A percentile compares a stretch with the other conserved stretches of the same genome.
Conservation (phyloP, 1,140 invertebrate species). For the Saccostrea cuccullata region DNA sequence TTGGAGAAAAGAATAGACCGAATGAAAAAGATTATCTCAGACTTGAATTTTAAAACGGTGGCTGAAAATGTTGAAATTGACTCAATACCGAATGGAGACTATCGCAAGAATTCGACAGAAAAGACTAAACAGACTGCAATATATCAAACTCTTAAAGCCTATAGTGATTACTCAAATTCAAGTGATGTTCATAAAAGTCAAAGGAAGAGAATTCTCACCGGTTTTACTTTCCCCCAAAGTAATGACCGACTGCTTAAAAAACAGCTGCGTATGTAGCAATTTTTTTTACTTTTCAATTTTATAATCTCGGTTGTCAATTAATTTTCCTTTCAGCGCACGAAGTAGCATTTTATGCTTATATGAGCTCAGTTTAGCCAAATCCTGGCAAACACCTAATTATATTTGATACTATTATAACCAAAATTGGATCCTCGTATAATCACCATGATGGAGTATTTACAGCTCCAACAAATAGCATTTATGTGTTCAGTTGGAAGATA, state of each 20-base stretch:
- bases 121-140: neutral
- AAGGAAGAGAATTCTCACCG: neutral
- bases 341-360: too few relatives aligned
- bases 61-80: neutral
- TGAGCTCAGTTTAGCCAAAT: neutral
- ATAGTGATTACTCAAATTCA: neutral
- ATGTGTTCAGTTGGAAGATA: neutral
- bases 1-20: neutral
- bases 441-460: slow-evolving; percentile 4
- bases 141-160: neutral
- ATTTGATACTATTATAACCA: slow-evolving; percentile 8
- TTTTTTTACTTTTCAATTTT: too few relatives aligned
- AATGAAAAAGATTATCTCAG: neutral
- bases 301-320: too few relatives aligned
- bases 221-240: neutral
- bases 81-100: neutral
- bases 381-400: neutral
- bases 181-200: neutral
- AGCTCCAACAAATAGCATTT: neutral
- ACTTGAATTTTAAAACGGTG: neutral
- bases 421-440: neutral
- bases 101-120: neutral
- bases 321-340: too few relatives aligned
- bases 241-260: neutral
- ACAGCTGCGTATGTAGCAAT: neutral